Percentiles rank a stretch among this genome's conserved stretches.
These are phyloP conservation scores for Gulo gulo DNA, from an alignment of 2,113 vertebrate genomes.

Conservation along the genomic window DNA sequence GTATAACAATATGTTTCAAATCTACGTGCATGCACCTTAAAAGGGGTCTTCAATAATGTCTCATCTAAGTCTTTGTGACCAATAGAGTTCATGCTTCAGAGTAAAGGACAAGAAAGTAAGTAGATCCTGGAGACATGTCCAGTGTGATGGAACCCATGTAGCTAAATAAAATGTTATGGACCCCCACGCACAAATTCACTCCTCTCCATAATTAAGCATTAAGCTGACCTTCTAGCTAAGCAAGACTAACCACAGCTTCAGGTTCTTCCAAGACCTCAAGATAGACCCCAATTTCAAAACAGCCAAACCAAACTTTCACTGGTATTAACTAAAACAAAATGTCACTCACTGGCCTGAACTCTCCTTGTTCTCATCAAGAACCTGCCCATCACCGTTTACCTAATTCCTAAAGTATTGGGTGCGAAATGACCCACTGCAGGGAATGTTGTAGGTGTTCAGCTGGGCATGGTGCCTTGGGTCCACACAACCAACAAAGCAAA, in stretches of 20 bases:
- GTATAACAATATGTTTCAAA: background rate
- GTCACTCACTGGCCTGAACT: background rate
- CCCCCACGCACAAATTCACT: background rate
- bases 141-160: accelerated
- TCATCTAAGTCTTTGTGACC: background rate
- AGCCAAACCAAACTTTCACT: background rate
- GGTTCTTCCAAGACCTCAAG: background rate
- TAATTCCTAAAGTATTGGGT: background rate
- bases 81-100: background rate
- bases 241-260: background rate
- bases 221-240: background rate
- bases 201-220: background rate
- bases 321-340: background rate
- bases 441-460: no score
- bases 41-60: background rate
- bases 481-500: background rate
- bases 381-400: background rate
- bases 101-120: background rate
- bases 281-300: background rate
- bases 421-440: background rate
- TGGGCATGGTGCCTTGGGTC: background rate
- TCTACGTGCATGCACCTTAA: background rate
- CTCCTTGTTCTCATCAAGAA: background rate
- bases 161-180: background rate
- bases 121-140: background rate